phyloP scores from a whole-genome alignment of 2,113 vertebrate genomes.

The Regulus satrapa region DNA sequence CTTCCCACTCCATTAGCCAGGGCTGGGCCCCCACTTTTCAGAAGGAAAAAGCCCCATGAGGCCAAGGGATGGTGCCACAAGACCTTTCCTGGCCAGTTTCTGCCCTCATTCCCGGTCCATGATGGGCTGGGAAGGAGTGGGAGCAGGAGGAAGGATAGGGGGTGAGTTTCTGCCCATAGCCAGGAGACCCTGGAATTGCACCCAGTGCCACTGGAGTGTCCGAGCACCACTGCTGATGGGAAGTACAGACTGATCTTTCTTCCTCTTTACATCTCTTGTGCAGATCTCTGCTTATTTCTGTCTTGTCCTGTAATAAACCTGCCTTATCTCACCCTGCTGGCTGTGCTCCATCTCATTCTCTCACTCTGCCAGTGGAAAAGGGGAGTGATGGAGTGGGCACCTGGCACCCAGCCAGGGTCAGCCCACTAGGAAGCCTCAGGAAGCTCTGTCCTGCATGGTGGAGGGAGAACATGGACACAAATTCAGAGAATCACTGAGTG shows the following conservation, averaged over 20 bases:
- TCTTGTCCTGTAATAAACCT: neutral
- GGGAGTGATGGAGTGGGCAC: neutral
- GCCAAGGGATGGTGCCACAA: neutral
- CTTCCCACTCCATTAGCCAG: neutral
- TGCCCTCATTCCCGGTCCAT: neutral
- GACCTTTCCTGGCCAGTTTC: neutral
- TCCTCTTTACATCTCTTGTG: neutral
- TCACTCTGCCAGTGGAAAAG: neutral
- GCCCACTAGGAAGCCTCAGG: neutral
- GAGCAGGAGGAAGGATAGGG: neutral
- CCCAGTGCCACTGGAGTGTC: rapidly evolving
- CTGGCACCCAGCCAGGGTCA: neutral
- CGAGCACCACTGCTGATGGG: neutral
- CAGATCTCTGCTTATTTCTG: neutral
- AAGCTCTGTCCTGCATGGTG: neutral
- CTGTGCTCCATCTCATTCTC: neutral
- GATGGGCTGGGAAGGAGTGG: neutral
- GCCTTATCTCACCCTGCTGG: neutral
- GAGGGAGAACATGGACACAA: neutral
- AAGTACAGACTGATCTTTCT: neutral
- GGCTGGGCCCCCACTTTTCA: neutral
- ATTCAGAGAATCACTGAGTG: neutral
- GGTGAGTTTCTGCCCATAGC: neutral
- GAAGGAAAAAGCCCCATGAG: neutral
- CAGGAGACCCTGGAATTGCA: neutral